phyloP scores from a whole-genome alignment of 2,113 vertebrate species.

The Gavialis gangeticus region DNA sequence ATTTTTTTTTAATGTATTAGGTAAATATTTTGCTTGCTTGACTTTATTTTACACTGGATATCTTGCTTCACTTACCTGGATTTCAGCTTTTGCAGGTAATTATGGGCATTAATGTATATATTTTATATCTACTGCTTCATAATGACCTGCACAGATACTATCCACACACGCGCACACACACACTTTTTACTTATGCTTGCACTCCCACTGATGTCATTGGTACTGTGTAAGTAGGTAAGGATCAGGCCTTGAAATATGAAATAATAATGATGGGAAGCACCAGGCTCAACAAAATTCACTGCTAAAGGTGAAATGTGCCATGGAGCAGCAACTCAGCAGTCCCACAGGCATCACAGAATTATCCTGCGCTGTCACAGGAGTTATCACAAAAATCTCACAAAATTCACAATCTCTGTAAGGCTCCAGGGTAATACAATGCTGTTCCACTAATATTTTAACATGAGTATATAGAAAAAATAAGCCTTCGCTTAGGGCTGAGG shows the following conservation, averaged over 20 bases:
- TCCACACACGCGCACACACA: not conserved
- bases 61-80: not conserved
- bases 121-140: not conserved
- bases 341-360: not conserved
- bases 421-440: not conserved
- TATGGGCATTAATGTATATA: not conserved
- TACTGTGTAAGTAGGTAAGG: not conserved
- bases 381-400: conserved; percentile 33
- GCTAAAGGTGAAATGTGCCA: conserved; percentile 12
- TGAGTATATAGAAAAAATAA: not conserved
- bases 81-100: not conserved
- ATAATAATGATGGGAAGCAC: not conserved
- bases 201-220: not conserved
- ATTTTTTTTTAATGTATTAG: not conserved
- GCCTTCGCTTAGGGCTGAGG: not conserved
- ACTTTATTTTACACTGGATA: not conserved
- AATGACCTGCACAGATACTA: not conserved
- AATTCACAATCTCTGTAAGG: not conserved
- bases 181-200: not conserved
- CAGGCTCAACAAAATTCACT: conserved; percentile 3
- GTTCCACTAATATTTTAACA: not conserved
- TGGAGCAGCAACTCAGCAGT: conserved; percentile 53
- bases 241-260: not conserved
- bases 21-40: not conserved
- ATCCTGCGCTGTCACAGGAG: conserved; percentile 31